phyloP scores from a whole-genome alignment of 2,797 vertebrate species.

The Gymnopithys bicolor region DNA sequence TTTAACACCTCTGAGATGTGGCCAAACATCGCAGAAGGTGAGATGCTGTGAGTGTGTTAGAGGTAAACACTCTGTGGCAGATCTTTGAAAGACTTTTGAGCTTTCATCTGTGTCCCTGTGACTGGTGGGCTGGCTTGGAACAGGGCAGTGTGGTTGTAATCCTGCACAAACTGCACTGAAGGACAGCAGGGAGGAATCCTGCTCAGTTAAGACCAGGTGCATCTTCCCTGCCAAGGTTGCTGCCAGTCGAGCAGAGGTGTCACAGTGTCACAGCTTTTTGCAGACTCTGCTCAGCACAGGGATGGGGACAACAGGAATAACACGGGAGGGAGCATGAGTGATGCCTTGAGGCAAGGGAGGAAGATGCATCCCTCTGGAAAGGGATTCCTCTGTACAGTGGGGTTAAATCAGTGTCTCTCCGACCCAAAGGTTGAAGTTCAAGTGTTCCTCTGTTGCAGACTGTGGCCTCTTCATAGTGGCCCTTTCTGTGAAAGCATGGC shows the following conservation, averaged over 20 bases:
- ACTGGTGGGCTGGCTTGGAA: not conserved
- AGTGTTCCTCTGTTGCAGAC: not conserved
- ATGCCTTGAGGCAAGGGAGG: not conserved
- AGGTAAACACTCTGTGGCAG: not conserved
- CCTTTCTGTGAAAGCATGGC: not conserved
- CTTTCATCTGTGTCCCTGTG: fast-evolving
- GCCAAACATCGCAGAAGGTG: not conserved
- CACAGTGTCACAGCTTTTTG: not conserved
- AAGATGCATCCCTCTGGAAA: not conserved
- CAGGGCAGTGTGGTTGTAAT: not conserved
- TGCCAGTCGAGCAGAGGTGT: not conserved
- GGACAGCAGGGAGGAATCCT: not conserved
- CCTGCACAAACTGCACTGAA: not conserved
- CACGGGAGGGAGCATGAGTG: not conserved
- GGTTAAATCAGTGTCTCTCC: not conserved
- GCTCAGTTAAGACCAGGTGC: not conserved
- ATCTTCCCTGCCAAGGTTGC: not conserved
- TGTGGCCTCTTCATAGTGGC: not conserved
- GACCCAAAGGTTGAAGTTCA: not conserved
- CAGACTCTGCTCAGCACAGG: not conserved
- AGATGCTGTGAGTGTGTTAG: not conserved
- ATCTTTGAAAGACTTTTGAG: not conserved
- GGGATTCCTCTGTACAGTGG: not conserved
- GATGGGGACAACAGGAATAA: not conserved
- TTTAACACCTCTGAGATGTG: not conserved